phyloP scores from a whole-genome alignment of 2,888 invertebrate genomes.

The Allolobophora icterica region DNA sequence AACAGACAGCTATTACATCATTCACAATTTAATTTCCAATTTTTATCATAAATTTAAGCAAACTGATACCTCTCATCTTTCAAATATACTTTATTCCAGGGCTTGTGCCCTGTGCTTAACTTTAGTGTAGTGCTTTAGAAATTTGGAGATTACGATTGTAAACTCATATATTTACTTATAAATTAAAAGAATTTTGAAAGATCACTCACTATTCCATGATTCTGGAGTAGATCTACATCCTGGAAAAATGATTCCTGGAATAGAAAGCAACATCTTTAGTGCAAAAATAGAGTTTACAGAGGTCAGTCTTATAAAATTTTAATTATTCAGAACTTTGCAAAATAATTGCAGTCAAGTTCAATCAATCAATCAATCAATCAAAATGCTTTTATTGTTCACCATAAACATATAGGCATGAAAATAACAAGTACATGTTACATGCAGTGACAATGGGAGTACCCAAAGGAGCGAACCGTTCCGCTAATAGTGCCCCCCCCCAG shows the following conservation, averaged over 20 bases:
- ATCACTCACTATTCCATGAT: slow-evolving; percentile 70
- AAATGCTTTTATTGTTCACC: too few relatives aligned
- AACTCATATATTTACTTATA: too few relatives aligned
- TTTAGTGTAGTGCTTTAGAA: too few relatives aligned
- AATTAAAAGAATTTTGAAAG: neutral
- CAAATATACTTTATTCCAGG: too few relatives aligned
- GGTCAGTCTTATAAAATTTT: neutral
- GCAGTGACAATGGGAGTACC: too few relatives aligned
- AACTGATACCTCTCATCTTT: neutral
- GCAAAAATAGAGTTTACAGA: neutral
- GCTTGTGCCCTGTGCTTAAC: too few relatives aligned
- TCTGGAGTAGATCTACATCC: slow-evolving; percentile 75
- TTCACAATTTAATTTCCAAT: neutral
- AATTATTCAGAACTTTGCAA: neutral
- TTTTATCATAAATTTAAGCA: neutral
- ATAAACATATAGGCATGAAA: too few relatives aligned
- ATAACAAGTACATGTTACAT: too few relatives aligned
- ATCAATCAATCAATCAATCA: too few relatives aligned
- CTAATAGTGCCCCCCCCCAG: too few relatives aligned
- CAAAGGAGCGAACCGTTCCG: too few relatives aligned
- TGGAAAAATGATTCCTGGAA: slow-evolving; percentile 74
- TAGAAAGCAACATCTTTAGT: neutral
- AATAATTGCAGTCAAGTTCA: neutral
- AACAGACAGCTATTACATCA: neutral
- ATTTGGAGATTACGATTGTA: too few relatives aligned